Conservation (phyloP, 2,797 vertebrate genomes). For the Pseudomugil tenellus region DNA sequence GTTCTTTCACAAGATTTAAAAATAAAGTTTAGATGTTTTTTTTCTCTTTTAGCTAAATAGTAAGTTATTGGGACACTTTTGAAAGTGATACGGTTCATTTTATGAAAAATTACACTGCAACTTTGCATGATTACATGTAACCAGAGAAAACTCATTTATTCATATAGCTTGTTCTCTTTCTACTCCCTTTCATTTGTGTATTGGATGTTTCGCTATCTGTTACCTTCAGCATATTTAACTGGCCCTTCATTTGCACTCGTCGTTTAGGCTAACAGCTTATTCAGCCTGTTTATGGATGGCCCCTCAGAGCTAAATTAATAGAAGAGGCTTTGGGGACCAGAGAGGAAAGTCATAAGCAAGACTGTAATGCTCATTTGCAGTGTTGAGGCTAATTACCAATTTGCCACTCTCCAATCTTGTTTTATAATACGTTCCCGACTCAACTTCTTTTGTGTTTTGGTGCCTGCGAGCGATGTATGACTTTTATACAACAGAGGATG, state of each 20-base stretch:
- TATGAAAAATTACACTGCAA: slow-evolving; percentile 18
- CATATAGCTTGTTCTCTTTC: slow-evolving; percentile 20
- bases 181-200: slow-evolving; percentile 52
- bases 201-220: slow-evolving; percentile 57
- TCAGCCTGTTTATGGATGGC: slow-evolving; percentile 81
- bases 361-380: slow-evolving; percentile 80
- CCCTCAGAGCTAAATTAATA: slow-evolving; percentile 84
- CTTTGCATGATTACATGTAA: slow-evolving; percentile 19
- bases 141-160: slow-evolving; percentile 41
- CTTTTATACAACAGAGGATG: slow-evolving; percentile 79
- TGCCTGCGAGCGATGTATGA: slow-evolving; percentile 78
- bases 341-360: slow-evolving; percentile 80
- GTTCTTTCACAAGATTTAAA: not conserved
- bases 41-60: not conserved
- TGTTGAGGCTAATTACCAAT: slow-evolving; percentile 80
- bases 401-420: slow-evolving; percentile 81
- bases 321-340: slow-evolving; percentile 80
- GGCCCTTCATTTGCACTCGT: slow-evolving; percentile 76
- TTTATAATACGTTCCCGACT: slow-evolving; percentile 78
- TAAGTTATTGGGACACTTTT: slow-evolving; percentile 4
- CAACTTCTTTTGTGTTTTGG: slow-evolving; percentile 77
- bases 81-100: slow-evolving; percentile 1
- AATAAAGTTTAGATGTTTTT: not conserved
- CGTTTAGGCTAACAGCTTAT: slow-evolving; percentile 81
- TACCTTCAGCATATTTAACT: slow-evolving; percentile 77